phyloP scores from a whole-genome alignment of 1,140 invertebrate genomes.

The Brachionus asplanchnoidis region DNA sequence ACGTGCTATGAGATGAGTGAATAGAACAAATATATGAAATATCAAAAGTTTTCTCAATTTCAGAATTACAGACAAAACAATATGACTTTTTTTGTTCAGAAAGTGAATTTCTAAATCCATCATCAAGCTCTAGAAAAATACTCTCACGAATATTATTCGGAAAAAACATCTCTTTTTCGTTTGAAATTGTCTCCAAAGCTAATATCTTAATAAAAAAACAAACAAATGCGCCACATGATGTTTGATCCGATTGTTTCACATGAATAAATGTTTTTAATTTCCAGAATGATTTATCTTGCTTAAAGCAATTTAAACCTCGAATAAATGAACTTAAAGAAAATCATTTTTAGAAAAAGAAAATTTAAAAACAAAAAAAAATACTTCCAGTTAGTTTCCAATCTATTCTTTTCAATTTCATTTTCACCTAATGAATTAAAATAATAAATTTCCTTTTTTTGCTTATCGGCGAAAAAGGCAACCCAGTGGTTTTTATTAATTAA shows the following conservation, averaged over 20 bases:
- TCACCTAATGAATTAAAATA: no score
- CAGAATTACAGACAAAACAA: not conserved
- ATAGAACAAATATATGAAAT: not conserved
- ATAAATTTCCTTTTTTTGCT: no score
- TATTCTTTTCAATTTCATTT: no score
- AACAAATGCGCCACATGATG: not conserved
- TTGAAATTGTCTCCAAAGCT: not conserved
- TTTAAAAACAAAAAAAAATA: not conserved
- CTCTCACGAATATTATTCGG: not conserved
- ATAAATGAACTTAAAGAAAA: not conserved
- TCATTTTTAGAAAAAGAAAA: not conserved
- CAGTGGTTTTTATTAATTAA: no score
- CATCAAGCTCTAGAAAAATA: not conserved
- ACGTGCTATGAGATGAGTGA: not conserved
- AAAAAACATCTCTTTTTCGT: not conserved
- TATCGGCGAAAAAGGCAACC: no score
- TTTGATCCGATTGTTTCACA: not conserved
- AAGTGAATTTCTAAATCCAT: not conserved
- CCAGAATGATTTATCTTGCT: not conserved
- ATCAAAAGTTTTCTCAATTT: not conserved
- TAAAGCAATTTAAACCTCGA: not conserved
- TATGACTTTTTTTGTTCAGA: not conserved
- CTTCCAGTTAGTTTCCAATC: no score
- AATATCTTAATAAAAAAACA: not conserved
- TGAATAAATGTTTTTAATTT: not conserved